Percentiles rank a stretch among this genome's conserved stretches.
Evolutionary conservation across 2,113 vertebrate species (phyloP).

Genomic region (Recurvirostra avosetta): DNA sequence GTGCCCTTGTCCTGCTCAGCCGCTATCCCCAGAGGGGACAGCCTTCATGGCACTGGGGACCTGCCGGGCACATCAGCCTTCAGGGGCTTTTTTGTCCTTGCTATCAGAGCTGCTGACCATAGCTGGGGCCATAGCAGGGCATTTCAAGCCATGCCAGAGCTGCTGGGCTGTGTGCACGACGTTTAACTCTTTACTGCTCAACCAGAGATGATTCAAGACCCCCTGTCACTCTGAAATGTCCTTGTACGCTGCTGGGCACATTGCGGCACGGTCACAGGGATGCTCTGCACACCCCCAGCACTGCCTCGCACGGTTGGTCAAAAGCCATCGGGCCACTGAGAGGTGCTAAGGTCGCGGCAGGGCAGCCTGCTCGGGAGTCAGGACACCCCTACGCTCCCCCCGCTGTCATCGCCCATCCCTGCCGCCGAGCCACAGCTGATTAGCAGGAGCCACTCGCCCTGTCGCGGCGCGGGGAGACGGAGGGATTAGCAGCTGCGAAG

Average conservation of each 20-base stretch:
- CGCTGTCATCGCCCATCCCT: rapidly evolving
- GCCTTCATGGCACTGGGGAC: background rate
- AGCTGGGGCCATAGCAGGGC: background rate
- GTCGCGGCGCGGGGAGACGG: background rate
- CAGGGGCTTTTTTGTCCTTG: background rate
- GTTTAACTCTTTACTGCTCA: background rate
- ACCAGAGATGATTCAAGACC: background rate
- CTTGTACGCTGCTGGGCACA: rapidly evolving
- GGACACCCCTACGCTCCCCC: background rate
- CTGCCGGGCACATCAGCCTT: background rate
- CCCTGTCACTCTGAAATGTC: background rate
- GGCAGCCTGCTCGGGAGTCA: background rate
- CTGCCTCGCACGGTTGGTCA: rapidly evolving
- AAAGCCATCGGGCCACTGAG: background rate
- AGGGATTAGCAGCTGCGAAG: slow-evolving; percentile 41
- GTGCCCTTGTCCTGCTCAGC: background rate
- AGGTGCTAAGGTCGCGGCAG: background rate
- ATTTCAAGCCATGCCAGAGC: background rate
- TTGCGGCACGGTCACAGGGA: rapidly evolving
- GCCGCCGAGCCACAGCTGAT: rapidly evolving
- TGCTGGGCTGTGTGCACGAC: too few species aligned
- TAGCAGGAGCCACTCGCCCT: background rate
- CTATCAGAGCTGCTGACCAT: background rate
- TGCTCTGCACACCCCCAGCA: rapidly evolving
- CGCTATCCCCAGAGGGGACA: background rate